These are phyloP conservation scores for Cryptomyrus ogoouensis DNA, from an alignment of 2,113 vertebrate species.

Conservation along the genomic window DNA sequence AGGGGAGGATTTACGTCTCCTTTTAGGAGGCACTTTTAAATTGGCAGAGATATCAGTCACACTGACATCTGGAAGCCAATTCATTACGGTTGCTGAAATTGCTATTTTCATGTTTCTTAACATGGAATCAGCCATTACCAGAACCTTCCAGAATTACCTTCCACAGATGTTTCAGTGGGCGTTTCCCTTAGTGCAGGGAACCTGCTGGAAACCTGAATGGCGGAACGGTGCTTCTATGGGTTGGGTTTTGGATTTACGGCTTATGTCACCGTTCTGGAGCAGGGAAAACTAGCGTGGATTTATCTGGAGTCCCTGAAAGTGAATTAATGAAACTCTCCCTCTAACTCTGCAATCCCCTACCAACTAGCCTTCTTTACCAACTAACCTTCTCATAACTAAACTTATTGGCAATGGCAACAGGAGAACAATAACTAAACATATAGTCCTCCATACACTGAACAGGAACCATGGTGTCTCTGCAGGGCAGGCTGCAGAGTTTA, in stretches of 20 bases:
- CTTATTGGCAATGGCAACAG: neutral
- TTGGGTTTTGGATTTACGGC: neutral
- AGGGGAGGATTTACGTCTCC: neutral
- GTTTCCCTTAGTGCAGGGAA: neutral
- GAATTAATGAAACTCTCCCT: neutral
- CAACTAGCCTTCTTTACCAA: neutral
- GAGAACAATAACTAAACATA: neutral
- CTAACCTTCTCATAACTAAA: neutral
- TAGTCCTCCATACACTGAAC: neutral
- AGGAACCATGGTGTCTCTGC: neutral
- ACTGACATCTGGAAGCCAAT: neutral
- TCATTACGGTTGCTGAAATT: neutral
- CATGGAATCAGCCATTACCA: neutral
- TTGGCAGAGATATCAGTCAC: neutral
- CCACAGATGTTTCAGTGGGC: neutral
- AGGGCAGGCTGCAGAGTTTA: neutral
- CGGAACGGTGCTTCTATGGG: neutral
- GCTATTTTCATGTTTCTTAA: neutral
- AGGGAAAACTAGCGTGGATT: neutral
- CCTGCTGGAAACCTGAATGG: neutral
- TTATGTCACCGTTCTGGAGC: neutral
- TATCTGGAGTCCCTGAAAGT: neutral
- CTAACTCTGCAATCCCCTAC: neutral
- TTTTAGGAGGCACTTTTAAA: neutral
- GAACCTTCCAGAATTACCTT: neutral